These are phyloP conservation scores for Capitulum mitella DNA, from an alignment of 2,888 invertebrate genomes.

Conservation along the genomic window DNA sequence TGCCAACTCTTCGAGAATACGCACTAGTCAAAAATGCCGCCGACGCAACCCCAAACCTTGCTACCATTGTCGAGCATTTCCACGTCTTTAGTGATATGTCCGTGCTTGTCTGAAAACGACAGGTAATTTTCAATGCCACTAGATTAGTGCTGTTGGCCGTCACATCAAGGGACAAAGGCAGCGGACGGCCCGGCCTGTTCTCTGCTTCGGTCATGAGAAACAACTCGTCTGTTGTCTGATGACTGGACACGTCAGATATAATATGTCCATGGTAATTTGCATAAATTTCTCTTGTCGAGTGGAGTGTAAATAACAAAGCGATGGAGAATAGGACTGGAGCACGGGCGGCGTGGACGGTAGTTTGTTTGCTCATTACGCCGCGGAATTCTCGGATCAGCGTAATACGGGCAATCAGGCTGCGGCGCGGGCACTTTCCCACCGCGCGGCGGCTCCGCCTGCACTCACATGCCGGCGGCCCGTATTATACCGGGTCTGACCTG, in stretches of 20 bases:
- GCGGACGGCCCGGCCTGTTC: neutral
- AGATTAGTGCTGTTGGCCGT: neutral
- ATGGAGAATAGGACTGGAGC: neutral
- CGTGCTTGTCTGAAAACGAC: neutral
- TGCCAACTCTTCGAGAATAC: too few species aligned
- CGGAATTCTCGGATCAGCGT: neutral
- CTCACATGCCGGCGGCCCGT: too few species aligned
- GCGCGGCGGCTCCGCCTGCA: neutral
- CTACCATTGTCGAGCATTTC: neutral
- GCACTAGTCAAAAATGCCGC: too few species aligned
- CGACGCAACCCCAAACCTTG: too few species aligned
- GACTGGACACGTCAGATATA: neutral
- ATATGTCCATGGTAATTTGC: neutral
- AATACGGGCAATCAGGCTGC: neutral
- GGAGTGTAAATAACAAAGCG: neutral
- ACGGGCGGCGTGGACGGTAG: neutral
- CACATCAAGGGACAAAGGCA: neutral
- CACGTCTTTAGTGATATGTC: neutral
- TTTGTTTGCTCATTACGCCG: slow-evolving; percentile 1
- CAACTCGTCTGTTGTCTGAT: neutral
- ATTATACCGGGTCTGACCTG: too few species aligned
- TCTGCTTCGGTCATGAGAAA: neutral
- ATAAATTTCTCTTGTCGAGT: neutral
- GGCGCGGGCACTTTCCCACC: neutral
- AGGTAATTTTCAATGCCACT: too few species aligned